Evolutionary conservation across 1,140 invertebrate species (phyloP).

Genomic region (Venturia canescens): DNA sequence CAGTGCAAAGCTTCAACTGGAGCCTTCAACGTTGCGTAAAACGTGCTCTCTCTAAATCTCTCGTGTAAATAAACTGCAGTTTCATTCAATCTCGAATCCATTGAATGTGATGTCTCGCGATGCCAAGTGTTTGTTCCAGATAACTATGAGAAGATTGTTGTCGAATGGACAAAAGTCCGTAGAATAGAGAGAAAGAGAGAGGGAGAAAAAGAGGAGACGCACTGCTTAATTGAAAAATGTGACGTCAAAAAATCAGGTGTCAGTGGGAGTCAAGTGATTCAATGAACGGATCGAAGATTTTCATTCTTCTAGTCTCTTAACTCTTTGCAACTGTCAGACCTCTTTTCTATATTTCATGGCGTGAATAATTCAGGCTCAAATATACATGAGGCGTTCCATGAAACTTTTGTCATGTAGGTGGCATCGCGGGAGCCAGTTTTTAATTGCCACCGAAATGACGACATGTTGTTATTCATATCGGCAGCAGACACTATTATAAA

Average conservation of each 20-base stretch:
- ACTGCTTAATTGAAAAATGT: constrained; percentile 31
- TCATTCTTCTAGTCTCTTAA: background rate
- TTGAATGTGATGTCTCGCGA: no score
- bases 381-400: no score
- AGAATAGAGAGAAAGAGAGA: background rate
- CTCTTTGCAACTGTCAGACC: background rate
- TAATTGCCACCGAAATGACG: no score
- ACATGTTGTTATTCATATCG: no score
- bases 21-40: no score
- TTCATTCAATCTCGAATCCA: no score
- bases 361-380: constrained; percentile 38
- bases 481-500: no score
- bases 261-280: constrained; percentile 62
- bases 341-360: constrained; percentile 35
- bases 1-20: no score
- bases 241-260: constrained; percentile 60
- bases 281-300: constrained; percentile 53
- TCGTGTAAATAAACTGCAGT: no score
- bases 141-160: background rate
- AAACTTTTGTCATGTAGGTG: no score
- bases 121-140: background rate
- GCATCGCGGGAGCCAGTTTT: no score
- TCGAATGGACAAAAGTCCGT: background rate
- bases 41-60: background rate
- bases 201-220: background rate